phyloP scores from a whole-genome alignment of 2,888 invertebrate species.

The Pandemis cinnamomeana region DNA sequence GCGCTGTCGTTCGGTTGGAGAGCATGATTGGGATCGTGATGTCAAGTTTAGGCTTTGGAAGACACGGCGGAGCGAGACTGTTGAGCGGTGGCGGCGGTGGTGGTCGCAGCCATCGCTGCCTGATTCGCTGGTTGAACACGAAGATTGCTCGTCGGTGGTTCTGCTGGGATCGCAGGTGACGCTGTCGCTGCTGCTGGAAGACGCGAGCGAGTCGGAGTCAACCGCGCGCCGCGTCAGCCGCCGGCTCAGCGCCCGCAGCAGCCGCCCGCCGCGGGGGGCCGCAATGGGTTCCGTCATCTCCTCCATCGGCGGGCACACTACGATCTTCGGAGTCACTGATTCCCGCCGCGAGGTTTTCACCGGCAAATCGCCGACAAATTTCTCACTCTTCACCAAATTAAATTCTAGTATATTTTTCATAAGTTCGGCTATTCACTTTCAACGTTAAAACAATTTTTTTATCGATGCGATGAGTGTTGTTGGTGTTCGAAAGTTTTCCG shows the following conservation, averaged over 20 bases:
- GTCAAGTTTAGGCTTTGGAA: conserved; percentile 88
- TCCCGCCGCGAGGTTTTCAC: conserved; percentile 64
- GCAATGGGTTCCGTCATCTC: conserved; percentile 84
- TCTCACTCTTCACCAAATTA: conserved; percentile 68
- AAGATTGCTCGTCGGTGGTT: conserved; percentile 69
- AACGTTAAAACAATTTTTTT: conserved; percentile 47
- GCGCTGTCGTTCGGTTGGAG: conserved; percentile 76
- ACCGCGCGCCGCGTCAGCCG: conserved; percentile 84
- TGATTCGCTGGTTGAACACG: conserved; percentile 86
- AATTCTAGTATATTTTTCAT: conserved; percentile 75
- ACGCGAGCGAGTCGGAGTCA: conserved; percentile 73
- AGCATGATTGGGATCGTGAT: conserved; percentile 87
- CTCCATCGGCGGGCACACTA: conserved; percentile 79
- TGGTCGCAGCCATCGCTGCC: conserved; percentile 86
- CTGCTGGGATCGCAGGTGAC: conserved; percentile 70
- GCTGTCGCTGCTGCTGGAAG: conserved; percentile 79
- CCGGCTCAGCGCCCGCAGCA: conserved; percentile 87
- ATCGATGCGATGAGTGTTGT: conserved; percentile 48
- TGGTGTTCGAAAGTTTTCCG: conserved; percentile 68
- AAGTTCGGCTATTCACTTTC: conserved; percentile 57
- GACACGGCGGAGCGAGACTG: conserved; percentile 88
- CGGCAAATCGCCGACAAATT: conserved; percentile 66
- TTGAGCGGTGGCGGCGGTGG: conserved; percentile 79
- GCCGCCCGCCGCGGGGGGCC: conserved; percentile 84
- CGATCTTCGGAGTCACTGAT: conserved; percentile 75